phyloP scores from a whole-genome alignment of 2,797 vertebrate species.

The Carapus acus region DNA sequence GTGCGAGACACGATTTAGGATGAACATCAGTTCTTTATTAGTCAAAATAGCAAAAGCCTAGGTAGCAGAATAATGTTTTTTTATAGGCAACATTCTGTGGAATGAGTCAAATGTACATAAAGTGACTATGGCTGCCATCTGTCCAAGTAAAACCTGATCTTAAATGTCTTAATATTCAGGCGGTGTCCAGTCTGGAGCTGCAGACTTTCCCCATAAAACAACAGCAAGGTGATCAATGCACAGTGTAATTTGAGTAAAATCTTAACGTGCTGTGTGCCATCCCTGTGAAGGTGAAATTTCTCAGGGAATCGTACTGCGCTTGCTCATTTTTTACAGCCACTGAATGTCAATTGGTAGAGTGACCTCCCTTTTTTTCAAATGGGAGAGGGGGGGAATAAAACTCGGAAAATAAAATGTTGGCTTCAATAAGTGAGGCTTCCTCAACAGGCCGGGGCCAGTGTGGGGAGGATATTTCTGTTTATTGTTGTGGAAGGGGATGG shows the following conservation, averaged over 20 bases:
- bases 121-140: background rate
- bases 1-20: no score
- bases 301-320: no score
- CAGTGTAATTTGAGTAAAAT: background rate
- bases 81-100: background rate
- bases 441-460: conserved; percentile 10
- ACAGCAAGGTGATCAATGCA: conserved; percentile 13
- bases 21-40: no score
- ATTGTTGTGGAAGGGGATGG: conserved; percentile 41
- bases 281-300: no score
- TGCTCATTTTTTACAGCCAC: no score
- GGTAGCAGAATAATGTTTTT: background rate
- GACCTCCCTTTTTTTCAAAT: no score
- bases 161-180: conserved; percentile 15
- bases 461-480: conserved; percentile 21
- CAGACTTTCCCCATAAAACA: background rate
- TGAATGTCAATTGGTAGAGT: no score
- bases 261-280: no score
- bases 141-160: conserved; percentile 8
- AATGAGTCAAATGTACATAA: background rate
- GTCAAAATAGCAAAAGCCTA: no score
- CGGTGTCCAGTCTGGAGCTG: background rate
- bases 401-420: background rate
- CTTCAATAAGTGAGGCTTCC: conserved; percentile 6
- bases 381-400: conserved; percentile 1